A percentile compares a stretch with the other conserved stretches of the same genome.
These are phyloP conservation scores for Ceratotherium simum DNA, from an alignment of 2,113 vertebrate species.

Conservation along the genomic window DNA sequence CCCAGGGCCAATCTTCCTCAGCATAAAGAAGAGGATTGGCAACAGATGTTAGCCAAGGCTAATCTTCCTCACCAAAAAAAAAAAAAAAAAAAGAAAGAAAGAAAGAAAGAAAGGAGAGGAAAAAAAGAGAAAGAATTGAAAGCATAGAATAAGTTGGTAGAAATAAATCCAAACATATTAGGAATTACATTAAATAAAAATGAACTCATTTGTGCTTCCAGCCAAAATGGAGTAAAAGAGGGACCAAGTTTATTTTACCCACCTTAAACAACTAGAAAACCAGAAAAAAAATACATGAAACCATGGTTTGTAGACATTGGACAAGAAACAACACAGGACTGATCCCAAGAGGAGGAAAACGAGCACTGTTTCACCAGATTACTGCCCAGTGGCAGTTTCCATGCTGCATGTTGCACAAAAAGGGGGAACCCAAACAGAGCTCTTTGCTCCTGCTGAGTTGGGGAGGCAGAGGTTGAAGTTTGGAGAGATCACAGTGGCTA, in stretches of 20 bases:
- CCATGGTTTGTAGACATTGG: not conserved
- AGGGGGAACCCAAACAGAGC: not conserved
- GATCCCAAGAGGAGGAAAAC: not conserved
- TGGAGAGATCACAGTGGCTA: not conserved
- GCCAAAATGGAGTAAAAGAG: not conserved
- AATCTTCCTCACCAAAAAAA: too few species aligned
- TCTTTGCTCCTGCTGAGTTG: not conserved
- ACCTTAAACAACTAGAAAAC: not conserved
- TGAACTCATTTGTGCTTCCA: not conserved
- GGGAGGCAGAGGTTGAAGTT: not conserved
- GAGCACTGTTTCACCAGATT: not conserved
- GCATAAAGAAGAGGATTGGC: too few species aligned
- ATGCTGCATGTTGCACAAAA: not conserved
- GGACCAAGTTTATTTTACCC: not conserved
- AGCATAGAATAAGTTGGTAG: not conserved
- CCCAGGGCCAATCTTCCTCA: too few species aligned
- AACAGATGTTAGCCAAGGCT: too few species aligned
- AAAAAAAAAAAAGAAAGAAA: not conserved
- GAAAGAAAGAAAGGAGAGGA: not conserved
- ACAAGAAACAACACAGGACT: not conserved
- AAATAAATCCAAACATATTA: not conserved
- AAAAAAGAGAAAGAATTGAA: not conserved
- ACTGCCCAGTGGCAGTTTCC: not conserved
- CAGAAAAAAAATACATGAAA: not conserved
- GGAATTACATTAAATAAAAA: constrained; percentile 1